Conservation (phyloP, 2,113 vertebrate genomes). For the Pongo pygmaeus region DNA sequence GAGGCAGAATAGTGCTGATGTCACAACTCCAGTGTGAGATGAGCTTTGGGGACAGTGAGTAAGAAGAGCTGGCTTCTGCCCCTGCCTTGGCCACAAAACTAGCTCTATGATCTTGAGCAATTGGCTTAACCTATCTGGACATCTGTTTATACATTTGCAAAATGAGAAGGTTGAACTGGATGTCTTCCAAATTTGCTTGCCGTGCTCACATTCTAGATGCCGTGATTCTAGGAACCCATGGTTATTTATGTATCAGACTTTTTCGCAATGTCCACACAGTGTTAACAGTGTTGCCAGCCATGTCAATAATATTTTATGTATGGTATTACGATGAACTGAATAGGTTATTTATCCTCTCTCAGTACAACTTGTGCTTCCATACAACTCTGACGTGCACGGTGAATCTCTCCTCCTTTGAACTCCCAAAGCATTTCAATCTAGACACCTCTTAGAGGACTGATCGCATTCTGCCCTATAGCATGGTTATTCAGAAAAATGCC, state of each 20-base stretch:
- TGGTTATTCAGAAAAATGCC: constrained; percentile 24
- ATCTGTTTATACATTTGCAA: constrained; percentile 56
- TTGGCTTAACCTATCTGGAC: constrained; percentile 39
- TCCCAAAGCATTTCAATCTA: neutral
- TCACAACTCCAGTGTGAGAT: neutral
- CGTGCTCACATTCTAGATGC: neutral
- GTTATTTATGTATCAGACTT: constrained; percentile 63
- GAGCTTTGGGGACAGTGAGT: neutral
- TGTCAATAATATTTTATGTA: constrained; percentile 78
- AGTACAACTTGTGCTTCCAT: constrained; percentile 70
- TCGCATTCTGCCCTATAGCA: neutral
- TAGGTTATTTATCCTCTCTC: constrained; percentile 60
- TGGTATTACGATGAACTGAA: constrained; percentile 57
- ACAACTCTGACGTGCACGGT: constrained; percentile 13
- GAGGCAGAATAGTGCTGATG: neutral
- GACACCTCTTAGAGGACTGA: neutral
- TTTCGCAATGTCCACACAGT: neutral
- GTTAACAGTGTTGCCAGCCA: constrained; percentile 42
- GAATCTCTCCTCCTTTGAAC: constrained; percentile 61
- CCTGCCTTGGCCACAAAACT: neutral
- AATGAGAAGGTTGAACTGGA: constrained; percentile 33
- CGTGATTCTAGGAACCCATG: constrained; percentile 8
- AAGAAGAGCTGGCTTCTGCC: neutral
- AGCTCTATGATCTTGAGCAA: constrained; percentile 25
- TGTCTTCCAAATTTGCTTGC: neutral